Base-by-base conservation (phyloP, 1,140 invertebrate species). In the Liolophura sinensis region DNA sequence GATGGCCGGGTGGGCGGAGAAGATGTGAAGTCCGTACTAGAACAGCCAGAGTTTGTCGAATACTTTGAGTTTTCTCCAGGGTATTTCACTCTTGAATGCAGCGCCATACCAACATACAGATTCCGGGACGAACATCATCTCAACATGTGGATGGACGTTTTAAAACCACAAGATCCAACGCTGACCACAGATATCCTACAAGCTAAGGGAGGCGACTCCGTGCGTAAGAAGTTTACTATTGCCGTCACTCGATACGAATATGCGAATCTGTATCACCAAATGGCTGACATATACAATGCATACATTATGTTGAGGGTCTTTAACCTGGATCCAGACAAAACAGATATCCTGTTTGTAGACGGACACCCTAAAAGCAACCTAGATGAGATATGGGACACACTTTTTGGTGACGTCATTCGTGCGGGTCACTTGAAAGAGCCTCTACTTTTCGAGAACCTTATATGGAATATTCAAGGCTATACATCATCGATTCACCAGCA, bases 241-340 rank as follows among this genome's bases (percentile, higher is more conserved):
- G 78, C 75, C 40, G 64, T 80, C 0, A 60, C 65, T 27, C 60
- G 82, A 25, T 81, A 80, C 66, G 82, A 84, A 57, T 84, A 82
- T 68, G 81, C 71, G 4, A 84, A 84, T 68, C 54, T 82, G 24
- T 84, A 82, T 66, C 82, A 84, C 68, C 78, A 79, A 0, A 80
- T 84, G 75, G 81, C 81, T 15, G 81, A 84, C 67, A 80, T 75
- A 65, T 83, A 77, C 62, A 82, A 81, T 65, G 76, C 78, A 6
- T 84, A 81, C 61, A 68, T 84, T 14, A 67, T 82, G 54, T 70
- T 77, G 62, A 61, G 73, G 16, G 61, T 79, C n/a, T 80, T 82
- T 50, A 65, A 73, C 51, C 61, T 67, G 25, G 47, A 68, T 27
- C 70, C 73, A 9, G 52, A 72, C 12, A 62, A 75, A 50, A 64